Base-by-base conservation (phyloP, 2,113 vertebrate genomes). In the Siniperca chuatsi region DNA sequence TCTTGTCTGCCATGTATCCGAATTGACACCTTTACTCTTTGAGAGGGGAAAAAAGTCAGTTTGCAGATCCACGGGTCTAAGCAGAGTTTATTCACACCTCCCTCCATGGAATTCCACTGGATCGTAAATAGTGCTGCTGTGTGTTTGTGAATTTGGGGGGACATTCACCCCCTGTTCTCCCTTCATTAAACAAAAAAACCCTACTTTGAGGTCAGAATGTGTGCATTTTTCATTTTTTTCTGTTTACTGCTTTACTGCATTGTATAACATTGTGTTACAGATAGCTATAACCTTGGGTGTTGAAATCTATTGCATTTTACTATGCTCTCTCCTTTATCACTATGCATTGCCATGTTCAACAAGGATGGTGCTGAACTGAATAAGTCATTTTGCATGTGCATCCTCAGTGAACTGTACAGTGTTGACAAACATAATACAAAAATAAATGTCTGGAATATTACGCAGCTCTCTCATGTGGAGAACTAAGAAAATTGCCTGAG, bases 341-440 rank as follows among this genome's bases (percentile, higher is more conserved):
- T 29, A 66, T 65, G 64, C 64, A 87, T 80, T 33, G 13, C 57
- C 58, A 76, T 60, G 65, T 84, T 90, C 81, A 82, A 79, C 82
- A 83, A 71, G 83, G 77, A 75, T 71, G 66, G 37, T 80, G 62
- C 67, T 79, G 74, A 79, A 79, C 77, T 84, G 79, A 87, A 85
- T 90, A 88, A 85, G 91, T 91, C 73, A 90, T 86, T 75, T 84
- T 73, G 73, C 83, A 78, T 87, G 68, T 87, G 50, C 76, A 87
- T 89, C 48, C 73, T 90, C 81, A 80, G 64, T 69, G 67, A 87
- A 79, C 73, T 85, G 73, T 79, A 54, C 74, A 81, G 50, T 79
- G 86, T 87, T 87, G 87, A 79, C 81, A 80, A 73, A 84, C 65
- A 89, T 76, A 85, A 85, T 79, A 68, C 69, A 66, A 81, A 81